Percentiles rank a stretch among this genome's conserved stretches.
phyloP scores from a whole-genome alignment of 2,888 invertebrate species.

The Pseudococcus viburni region DNA sequence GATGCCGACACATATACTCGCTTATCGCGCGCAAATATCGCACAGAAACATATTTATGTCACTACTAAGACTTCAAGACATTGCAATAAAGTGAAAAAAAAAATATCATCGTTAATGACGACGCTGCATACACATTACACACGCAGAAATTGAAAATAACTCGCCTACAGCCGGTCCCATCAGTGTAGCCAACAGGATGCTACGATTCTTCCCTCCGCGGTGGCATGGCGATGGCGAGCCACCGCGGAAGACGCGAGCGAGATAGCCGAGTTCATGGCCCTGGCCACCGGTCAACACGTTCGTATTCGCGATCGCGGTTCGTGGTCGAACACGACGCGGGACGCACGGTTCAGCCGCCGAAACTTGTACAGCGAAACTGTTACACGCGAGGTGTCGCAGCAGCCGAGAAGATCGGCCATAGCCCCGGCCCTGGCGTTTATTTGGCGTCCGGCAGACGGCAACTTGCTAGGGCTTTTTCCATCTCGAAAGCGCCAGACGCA shows the following conservation, averaged over 20 bases:
- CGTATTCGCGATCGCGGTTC: neutral
- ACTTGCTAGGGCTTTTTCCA: constrained; percentile 14
- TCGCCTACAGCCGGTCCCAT: constrained; percentile 56
- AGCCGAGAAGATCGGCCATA: neutral
- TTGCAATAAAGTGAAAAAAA: constrained; percentile 41
- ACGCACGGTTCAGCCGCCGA: constrained; percentile 1
- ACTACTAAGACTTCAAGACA: constrained; percentile 49
- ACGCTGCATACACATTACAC: constrained; percentile 24
- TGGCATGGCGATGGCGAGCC: neutral
- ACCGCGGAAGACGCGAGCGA: neutral
- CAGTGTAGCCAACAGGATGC: constrained; percentile 57
- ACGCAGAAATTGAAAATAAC: constrained; percentile 59
- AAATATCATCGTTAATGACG: constrained; percentile 43
- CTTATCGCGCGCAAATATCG: constrained; percentile 33
- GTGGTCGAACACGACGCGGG: neutral
- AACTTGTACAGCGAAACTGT: constrained; percentile 5
- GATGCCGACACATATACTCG: neutral
- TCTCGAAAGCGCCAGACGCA: neutral
- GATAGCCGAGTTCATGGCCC: constrained; percentile 20
- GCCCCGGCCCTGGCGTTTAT: neutral
- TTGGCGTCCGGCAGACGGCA: constrained; percentile 25
- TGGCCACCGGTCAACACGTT: constrained; percentile 20
- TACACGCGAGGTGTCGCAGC: neutral
- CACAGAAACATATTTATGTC: constrained; percentile 28
- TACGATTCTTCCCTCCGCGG: neutral